A percentile compares a stretch with the other conserved stretches of the same genome.
Evolutionary conservation across 2,113 vertebrate species (phyloP).

Genomic region (Carollia perspicillata): DNA sequence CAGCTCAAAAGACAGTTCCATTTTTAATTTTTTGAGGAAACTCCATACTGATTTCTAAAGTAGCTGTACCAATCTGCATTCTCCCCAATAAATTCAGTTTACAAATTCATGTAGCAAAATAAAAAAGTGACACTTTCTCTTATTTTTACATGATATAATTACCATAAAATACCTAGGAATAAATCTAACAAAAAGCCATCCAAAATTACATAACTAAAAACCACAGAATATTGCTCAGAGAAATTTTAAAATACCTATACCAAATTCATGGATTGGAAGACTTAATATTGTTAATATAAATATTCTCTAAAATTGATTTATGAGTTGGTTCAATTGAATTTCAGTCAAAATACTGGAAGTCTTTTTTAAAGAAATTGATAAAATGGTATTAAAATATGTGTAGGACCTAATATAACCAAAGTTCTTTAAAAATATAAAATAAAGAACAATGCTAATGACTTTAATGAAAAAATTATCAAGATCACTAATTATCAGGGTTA

Average conservation of each 20-base stretch:
- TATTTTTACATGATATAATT: conserved; percentile 32
- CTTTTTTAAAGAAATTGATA: neutral
- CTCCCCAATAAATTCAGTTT: neutral
- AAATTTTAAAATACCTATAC: conserved; percentile 18
- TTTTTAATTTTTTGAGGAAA: neutral
- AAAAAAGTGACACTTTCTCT: neutral
- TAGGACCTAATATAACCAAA: neutral
- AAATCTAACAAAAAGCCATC: conserved; percentile 33
- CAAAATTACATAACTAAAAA: conserved; percentile 2
- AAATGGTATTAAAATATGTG: neutral
- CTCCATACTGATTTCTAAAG: neutral
- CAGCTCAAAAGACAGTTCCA: neutral
- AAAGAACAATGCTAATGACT: neutral
- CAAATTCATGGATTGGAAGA: neutral
- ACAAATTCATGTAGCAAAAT: neutral
- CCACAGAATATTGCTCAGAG: neutral
- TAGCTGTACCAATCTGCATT: neutral
- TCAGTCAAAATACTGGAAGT: neutral
- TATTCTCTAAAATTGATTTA: neutral
- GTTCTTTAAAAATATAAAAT: neutral
- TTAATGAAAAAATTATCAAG: neutral
- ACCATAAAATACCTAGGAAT: conserved; percentile 17
- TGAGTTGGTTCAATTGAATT: neutral
- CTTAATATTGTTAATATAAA: neutral
- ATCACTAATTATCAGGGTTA: neutral